Evolutionary conservation across 2,888 invertebrate genomes (phyloP), one percentile per base, ranked within the genome.

Genomic region (Heliconius ethilla): DNA sequence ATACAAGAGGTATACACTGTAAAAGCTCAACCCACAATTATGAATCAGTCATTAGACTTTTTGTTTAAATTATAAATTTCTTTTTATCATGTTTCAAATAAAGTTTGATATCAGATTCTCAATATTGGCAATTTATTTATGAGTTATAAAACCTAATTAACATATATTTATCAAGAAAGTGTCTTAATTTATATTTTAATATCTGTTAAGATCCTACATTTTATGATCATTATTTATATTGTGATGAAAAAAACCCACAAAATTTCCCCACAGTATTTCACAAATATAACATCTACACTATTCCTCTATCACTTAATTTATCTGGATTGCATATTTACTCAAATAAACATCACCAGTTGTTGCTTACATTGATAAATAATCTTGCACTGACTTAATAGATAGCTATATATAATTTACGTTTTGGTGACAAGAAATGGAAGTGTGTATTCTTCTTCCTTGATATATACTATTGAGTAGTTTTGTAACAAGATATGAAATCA

Each of bases 331-430:
- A 76, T 37, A 75, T 75, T 76, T 67, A 81, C 55, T 70, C 62
- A 75, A 76, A 79, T 78, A 72, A 78, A 79, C 33, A 22, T 25
- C 27, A n/a, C 66, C 40, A 51, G 45, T 51, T 22, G 33, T n/a
- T 62, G 72, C 37, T 66, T 40, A n/a, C n/a, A 18, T 37, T 66
- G 70, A 75, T 78, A 76, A 79, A 79, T 55, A 65, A 74, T 33
- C n/a, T 78, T 79, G 78, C 27, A 65, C 55, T 78, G 77, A 81
- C 78, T 78, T 81, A 81, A 83, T 82, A 81, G 76, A 78, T 80
- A 76, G 73, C 73, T 73, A 70, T n/a, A 59, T 22, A 55, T 59
- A 59, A 59, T 59, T 9, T 59, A n/a, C 10, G 59, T 59, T n/a
- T 59, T 29, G 29, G 45, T 40, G 45, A 25, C 18, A 13, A 55